phyloP scores from a whole-genome alignment of 2,888 invertebrate species.

The Ecdyonurus torrentis region DNA sequence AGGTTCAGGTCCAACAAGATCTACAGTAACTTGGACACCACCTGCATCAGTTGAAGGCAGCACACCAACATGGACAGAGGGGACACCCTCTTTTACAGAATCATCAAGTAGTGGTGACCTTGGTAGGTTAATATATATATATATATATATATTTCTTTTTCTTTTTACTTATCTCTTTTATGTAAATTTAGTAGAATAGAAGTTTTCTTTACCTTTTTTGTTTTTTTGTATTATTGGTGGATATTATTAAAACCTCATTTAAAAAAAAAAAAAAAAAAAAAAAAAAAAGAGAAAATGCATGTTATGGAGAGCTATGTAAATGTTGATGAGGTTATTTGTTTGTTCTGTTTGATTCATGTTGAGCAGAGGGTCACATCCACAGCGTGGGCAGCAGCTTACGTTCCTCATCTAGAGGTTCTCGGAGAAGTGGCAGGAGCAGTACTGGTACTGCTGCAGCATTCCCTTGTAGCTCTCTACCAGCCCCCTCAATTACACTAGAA shows the following conservation, averaged over 20 bases:
- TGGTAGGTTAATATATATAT: conserved; percentile 53
- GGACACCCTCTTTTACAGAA: conserved; percentile 93
- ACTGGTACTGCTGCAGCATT: not conserved
- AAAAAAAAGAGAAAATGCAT: no score
- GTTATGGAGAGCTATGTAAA: no score
- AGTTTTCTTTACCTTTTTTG: no score
- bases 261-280: no score
- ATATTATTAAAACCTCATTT: no score
- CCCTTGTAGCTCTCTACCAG: not conserved
- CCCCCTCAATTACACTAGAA: not conserved
- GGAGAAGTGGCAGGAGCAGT: not conserved
- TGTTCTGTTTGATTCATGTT: no score
- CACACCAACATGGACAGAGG: conserved; percentile 97
- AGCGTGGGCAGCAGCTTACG: not conserved
- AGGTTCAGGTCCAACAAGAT: conserved; percentile 28
- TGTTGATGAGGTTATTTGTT: no score
- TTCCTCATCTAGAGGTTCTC: not conserved
- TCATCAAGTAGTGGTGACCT: conserved; percentile 87
- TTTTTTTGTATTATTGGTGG: no score
- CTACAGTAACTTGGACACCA: conserved; percentile 51
- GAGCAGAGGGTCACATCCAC: not conserved
- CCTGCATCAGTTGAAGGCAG: conserved; percentile 75
- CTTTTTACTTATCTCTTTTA: no score
- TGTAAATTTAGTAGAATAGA: no score
- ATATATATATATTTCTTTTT: no score